Base-by-base conservation (phyloP, 2,797 vertebrate species). In the Silurus lanzhouensis region DNA sequence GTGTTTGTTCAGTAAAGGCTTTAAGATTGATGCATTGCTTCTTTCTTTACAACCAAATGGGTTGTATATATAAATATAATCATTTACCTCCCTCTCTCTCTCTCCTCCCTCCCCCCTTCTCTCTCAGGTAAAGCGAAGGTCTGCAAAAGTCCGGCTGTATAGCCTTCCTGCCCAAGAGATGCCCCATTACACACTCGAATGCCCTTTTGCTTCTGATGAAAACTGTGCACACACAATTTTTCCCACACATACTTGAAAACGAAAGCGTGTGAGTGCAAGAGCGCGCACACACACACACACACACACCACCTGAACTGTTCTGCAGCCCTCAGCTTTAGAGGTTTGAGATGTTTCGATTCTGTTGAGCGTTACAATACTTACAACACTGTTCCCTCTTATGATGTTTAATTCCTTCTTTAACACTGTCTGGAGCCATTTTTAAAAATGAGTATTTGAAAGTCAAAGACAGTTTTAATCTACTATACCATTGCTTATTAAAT, bases 101-200 rank as follows among this genome's bases (percentile, higher is more conserved):
- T 8, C 74, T 58, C 52, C 13, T 12, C 27, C 38, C 55, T 77
- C 27, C 31, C 76, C 31, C 19, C n/a, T 4, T 70, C 20, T 67
- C 66, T 84, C 92, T 89, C 94, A 99, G 98, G 97, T 99, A 99
- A 99, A 97, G 95, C 95, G 95, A 94, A 95, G 93, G 63, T 15
- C 61, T 19, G n/a, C 83, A 44, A 85, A 87, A 25, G 91, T 71
- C 57, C 3, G 85, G 86, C 89, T 88, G 89, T 81, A 82, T 79
- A 93, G 92, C 88, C 80, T 88, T 67, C 90, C 90, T 93, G 94
- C 60, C 68, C 57, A 95, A 94, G 93, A 95, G 93, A 95, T 93
- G 78, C 94, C 94, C 93, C 95, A 93, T 93, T 93, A 92, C 88
- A 92, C 94, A 91, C 92, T 93, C 94, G 92, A 94, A 93, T 95